phyloP scores from a whole-genome alignment of 1,140 invertebrate species.

The Tetragnatha versicolor region DNA sequence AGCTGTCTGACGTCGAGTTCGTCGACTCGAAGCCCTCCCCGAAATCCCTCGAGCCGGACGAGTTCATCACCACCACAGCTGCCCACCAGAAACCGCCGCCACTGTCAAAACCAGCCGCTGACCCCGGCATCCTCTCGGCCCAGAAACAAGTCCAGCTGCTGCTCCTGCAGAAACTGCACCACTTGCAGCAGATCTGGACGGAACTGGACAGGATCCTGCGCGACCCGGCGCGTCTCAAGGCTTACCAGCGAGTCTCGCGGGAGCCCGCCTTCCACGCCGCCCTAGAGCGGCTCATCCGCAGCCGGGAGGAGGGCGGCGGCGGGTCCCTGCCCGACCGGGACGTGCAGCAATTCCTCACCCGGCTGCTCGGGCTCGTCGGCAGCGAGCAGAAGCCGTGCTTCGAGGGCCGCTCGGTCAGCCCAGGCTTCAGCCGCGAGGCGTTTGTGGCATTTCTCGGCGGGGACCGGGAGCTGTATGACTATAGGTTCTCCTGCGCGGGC shows the following conservation, averaged over 20 bases:
- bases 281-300: constrained; percentile 27
- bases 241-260: neutral
- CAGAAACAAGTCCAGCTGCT: constrained; percentile 25
- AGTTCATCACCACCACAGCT: constrained; percentile 18
- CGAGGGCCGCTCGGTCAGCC: neutral
- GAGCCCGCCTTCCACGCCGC: neutral
- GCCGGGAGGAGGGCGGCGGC: constrained; percentile 25
- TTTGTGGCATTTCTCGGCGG: neutral
- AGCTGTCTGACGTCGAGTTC: neutral
- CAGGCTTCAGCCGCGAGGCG: constrained; percentile 3
- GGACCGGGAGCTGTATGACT: neutral
- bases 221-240: neutral
- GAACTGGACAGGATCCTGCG: constrained; percentile 26
- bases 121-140: neutral
- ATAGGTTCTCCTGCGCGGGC: no score
- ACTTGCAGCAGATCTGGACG: constrained; percentile 33
- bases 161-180: constrained; percentile 39
- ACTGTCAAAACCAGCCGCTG: neutral
- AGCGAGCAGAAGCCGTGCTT: constrained; percentile 1
- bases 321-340: constrained; percentile 42
- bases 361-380: constrained; percentile 17
- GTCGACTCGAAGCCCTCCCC: constrained; percentile 16
- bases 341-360: constrained; percentile 10
- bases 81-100: no score
- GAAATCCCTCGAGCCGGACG: constrained; percentile 9